Evolutionary conservation across 2,888 invertebrate genomes (phyloP).

Genomic region (Rhynchonema sp.): DNA sequence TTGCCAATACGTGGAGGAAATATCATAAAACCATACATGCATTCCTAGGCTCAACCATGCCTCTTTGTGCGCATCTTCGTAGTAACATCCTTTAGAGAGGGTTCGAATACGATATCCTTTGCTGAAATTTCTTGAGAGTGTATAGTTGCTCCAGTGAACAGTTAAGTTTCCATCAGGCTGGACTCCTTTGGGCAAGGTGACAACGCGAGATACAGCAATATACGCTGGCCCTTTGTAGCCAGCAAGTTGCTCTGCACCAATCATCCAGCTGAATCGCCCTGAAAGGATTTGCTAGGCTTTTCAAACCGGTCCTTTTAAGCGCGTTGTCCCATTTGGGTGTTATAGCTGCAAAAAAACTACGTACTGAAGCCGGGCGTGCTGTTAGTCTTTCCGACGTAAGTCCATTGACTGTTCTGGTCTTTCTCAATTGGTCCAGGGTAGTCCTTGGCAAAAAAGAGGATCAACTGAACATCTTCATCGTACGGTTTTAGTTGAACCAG

Average conservation of each 20-base stretch:
- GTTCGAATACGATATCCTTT: constrained; percentile 28
- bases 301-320: not conserved
- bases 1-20: no score
- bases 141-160: not conserved
- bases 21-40: no score
- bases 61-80: constrained; percentile 18
- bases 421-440: not conserved
- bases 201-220: not conserved
- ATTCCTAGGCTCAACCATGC: constrained; percentile 25
- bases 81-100: constrained; percentile 30
- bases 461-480: not conserved
- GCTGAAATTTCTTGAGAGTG: constrained; percentile 13
- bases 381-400: not conserved
- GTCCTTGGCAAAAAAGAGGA: not conserved
- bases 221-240: not conserved
- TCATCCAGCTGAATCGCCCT: not conserved
- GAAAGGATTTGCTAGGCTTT: not conserved
- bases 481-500: not conserved
- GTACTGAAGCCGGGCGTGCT: not conserved
- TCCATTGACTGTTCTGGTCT: not conserved
- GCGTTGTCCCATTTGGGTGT: no score
- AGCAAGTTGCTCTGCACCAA: not conserved
- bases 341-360: not conserved
- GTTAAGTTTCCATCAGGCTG: not conserved
- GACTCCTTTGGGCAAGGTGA: not conserved